phyloP scores from a whole-genome alignment of 2,888 invertebrate species.

The Nemurella pictetii region DNA sequence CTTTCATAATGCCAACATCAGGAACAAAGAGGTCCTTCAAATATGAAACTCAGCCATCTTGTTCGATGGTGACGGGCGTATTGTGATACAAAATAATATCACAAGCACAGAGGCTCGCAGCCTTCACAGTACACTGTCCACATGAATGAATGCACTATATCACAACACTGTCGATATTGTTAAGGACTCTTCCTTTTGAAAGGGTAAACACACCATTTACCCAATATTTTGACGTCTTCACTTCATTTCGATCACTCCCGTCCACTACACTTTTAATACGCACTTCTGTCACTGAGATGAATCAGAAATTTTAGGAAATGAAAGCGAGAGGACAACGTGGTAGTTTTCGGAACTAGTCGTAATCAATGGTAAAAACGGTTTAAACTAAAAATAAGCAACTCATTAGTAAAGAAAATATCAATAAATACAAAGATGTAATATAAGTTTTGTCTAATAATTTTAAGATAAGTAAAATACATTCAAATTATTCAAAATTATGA shows the following conservation, averaged over 20 bases:
- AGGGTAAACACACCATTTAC: constrained; percentile 41
- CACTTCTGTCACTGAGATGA: constrained; percentile 38
- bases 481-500: not conserved
- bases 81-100: constrained; percentile 40
- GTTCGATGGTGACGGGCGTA: constrained; percentile 49
- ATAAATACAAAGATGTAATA: not conserved
- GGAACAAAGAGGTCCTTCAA: constrained; percentile 69
- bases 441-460: not conserved
- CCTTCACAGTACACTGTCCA: constrained; percentile 30
- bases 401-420: not conserved
- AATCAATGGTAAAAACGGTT: not conserved
- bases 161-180: constrained; percentile 23
- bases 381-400: not conserved
- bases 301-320: constrained; percentile 13
- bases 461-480: not conserved
- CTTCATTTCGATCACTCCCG: constrained; percentile 41
- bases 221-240: constrained; percentile 40
- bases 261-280: constrained; percentile 35
- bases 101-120: constrained; percentile 30
- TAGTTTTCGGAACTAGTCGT: not conserved
- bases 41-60: constrained; percentile 68
- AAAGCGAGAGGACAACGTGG: constrained; percentile 10
- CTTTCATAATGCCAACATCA: constrained; percentile 68
- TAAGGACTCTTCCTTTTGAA: constrained; percentile 30
- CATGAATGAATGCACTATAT: constrained; percentile 34